Base-by-base conservation (phyloP, 2,113 vertebrate genomes). In the Grammomys surdaster region DNA sequence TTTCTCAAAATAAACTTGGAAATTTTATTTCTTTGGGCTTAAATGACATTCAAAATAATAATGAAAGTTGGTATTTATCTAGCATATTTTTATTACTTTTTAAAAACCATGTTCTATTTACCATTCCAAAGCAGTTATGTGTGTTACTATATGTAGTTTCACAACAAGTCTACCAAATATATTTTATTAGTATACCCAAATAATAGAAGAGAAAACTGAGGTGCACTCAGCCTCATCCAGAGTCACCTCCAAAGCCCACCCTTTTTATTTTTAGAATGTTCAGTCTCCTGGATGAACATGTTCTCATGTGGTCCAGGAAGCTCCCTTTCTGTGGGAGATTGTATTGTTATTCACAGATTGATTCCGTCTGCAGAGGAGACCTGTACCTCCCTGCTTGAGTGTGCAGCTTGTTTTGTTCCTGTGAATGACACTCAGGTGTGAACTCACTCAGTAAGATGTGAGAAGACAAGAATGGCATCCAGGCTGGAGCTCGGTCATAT, bases 1-100 rank as follows among this genome's bases (percentile, higher is more conserved):
- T 86, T 9, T 80, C 88, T 46, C 92, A 43, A 36, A 86, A 63
- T 89, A 17, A 58, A 75, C 20, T 31, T 81, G 40, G 20, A 82
- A 17, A 92, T 26, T 78, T 87, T 63, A 54, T 92, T 90, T 17
- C 22, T 94, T 69, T 67, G 36, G 48, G 11, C 11, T 81, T 88
- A 36, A 19, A 93, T 16, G 94, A 89, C 93, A 92, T 84, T 14
- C 31, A 75, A 96, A 88, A 78, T 88, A 81, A 95, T 73, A 75
- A 40, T 4, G 54, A 91, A 33, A 90, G 11, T 54, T 51, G 13
- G 19, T 7, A 85, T 92, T 96, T 88, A 63, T 73, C 46, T 88
- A 91, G 19, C 28, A 46, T 70, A 46, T 75, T 84, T 91, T 95
- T 81, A 82, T 63, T 75, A 72, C 76, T 65, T 80, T 86, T 91